Evolutionary conservation across 2,888 invertebrate genomes (phyloP), one percentile per base, ranked within the genome.

Genomic region (Balanococcus diminutus): DNA sequence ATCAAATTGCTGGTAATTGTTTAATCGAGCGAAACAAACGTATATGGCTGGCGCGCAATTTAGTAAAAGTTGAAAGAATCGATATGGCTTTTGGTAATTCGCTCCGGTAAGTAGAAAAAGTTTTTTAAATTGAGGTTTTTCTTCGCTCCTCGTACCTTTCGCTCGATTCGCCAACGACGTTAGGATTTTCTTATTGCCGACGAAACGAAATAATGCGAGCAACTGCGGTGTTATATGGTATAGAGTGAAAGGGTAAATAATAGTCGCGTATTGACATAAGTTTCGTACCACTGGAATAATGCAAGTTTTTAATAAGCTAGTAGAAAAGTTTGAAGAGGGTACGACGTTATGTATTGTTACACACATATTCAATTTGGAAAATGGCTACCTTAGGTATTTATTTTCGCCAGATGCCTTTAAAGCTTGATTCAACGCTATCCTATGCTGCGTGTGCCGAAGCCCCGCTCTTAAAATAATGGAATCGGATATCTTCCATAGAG

Each of bases 311-410:
- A 86, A 86, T 86, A 86, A 72, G 72, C 82, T 82, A 75, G 79
- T 81, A 36, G 51, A 82, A 87, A 87, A 83, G 83, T 83, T 83
- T 83, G 56, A 83, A 83, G 83, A 83, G 83, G 83, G 61, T 83
- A 83, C 83, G 83, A 85, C 84, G 86, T 87, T 87, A 86, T 86
- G 86, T 86, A 86, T 86, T 86, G 86, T 86, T 85, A 87, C 86
- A 87, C 87, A 85, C 87, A 87, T 87, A 87, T 87, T 87, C 86
- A 87, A 87, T 87, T 87, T 86, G 87, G 86, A 87, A 87, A 87
- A 87, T 86, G 85, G 87, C 86, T 82, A 81, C 86, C 87, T 82
- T 46, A 84, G 87, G 87, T 86, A 87, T 86, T 86, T 83, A 83
- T 83, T 83, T 83, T 83, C 83, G 83, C 83, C 83, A 83, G 83